Evolutionary conservation across 2,113 vertebrate species (phyloP).

Genomic region (Propithecus coquereli): DNA sequence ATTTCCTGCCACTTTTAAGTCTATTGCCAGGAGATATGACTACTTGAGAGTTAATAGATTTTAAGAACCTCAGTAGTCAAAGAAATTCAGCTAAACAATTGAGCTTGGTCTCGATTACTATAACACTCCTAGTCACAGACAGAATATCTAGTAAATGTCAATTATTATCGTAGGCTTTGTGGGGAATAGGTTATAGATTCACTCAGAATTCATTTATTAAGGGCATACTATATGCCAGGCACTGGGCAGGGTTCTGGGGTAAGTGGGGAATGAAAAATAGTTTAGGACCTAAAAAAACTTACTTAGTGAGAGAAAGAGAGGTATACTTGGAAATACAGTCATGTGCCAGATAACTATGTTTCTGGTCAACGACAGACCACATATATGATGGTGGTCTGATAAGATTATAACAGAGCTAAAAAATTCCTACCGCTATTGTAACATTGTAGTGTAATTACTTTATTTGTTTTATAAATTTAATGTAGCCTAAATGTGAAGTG

Average conservation of each 20-base stretch:
- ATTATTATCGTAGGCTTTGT: neutral
- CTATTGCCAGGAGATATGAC: conserved; percentile 1
- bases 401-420: neutral
- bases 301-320: neutral
- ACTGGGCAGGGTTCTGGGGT: neutral
- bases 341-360: neutral
- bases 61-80: conserved; percentile 2
- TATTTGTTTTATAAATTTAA: neutral
- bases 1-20: conserved; percentile 23
- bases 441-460: neutral
- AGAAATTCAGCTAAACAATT: conserved; percentile 44
- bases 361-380: neutral
- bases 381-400: neutral
- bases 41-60: conserved; percentile 31
- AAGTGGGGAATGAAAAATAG: conserved; percentile 11
- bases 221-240: neutral
- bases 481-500: neutral
- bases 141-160: conserved; percentile 5
- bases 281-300: conserved; percentile 9
- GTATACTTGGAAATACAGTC: neutral
- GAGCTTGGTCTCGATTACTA: neutral
- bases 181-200: conserved; percentile 22
- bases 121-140: neutral
- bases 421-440: neutral
- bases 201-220: conserved; percentile 21